Evolutionary conservation across 2,888 invertebrate genomes (phyloP).

Genomic region (Trachelus tabidus): DNA sequence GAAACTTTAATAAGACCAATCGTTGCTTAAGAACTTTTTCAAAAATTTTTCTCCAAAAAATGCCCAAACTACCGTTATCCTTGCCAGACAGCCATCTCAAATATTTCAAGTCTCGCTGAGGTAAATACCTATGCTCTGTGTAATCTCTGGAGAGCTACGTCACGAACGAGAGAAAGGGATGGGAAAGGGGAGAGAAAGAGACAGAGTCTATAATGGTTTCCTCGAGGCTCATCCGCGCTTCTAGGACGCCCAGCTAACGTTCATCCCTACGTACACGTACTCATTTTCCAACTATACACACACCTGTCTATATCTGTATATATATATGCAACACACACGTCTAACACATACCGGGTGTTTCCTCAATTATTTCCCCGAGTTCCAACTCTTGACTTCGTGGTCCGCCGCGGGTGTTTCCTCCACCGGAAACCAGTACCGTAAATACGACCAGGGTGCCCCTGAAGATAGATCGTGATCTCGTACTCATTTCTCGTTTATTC

Average conservation of each 20-base stretch:
- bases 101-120: neutral
- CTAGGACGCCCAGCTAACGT: slow-evolving; percentile 24
- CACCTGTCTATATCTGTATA: neutral
- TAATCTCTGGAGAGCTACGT: slow-evolving; percentile 11
- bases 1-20: neutral
- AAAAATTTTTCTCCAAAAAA: neutral
- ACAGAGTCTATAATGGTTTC: slow-evolving; percentile 44
- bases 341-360: slow-evolving; percentile 26
- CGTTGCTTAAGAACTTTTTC: neutral
- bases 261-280: slow-evolving; percentile 24
- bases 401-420: neutral
- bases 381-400: neutral
- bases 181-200: neutral
- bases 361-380: slow-evolving; percentile 23
- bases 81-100: neutral
- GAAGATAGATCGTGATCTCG: neutral
- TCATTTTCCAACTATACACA: slow-evolving; percentile 10
- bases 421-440: neutral
- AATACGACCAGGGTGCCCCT: neutral
- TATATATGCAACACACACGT: neutral
- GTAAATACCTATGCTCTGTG: slow-evolving; percentile 11
- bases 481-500: neutral
- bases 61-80: neutral
- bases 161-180: neutral
- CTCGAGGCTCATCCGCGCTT: slow-evolving; percentile 39